Evolutionary conservation across 2,888 invertebrate species (phyloP), one percentile per base, ranked within the genome.

Genomic region (Camptogramma bilineatum): DNA sequence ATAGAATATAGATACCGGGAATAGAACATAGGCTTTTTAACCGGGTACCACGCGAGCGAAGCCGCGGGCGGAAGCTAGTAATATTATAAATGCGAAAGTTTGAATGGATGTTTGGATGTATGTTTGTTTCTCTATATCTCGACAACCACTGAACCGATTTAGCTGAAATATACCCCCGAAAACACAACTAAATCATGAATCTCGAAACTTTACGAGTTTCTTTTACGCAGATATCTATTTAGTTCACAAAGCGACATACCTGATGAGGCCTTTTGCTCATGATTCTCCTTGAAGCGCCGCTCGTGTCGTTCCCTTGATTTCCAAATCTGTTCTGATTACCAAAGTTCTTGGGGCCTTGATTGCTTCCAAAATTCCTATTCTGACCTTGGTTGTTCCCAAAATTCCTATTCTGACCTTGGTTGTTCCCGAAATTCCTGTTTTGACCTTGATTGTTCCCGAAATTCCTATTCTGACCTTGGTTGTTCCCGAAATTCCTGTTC

Each of bases 241-340:
- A 8, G 8, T 24, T 24, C 24, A 28, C 28, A 4, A 28, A 28
- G 8, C 8, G 28, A 19, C 67, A 62, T 75, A 91, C 91, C 84
- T 85, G 80, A 76, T 70, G 75, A 63, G 86, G 85, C 64, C 90
- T 86, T 64, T 92, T 92, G 62, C 89, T 79, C 83, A 84, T 79
- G 8, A 92, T 66, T 46, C 92, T 79, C 65, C 90, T 84, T 1
- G 79, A 76, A 0, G 90, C 91, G 0, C 91, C 91, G 13, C 75
- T 78, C 0, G 75, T 76, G 1, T 79, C 71, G 53, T 76, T 73
- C 42, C 64, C 76, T 28, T 73, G 66, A 62, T 56, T 64, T 51
- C 51, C 66, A 65, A 59, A 58, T 39, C 47, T 58, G 47, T 61
- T 60, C 31, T 62, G 50, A 24, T 61, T 55, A 2, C 64, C 60